Conservation (phyloP, 2,797 vertebrate species). For the Poecilia gillii region DNA sequence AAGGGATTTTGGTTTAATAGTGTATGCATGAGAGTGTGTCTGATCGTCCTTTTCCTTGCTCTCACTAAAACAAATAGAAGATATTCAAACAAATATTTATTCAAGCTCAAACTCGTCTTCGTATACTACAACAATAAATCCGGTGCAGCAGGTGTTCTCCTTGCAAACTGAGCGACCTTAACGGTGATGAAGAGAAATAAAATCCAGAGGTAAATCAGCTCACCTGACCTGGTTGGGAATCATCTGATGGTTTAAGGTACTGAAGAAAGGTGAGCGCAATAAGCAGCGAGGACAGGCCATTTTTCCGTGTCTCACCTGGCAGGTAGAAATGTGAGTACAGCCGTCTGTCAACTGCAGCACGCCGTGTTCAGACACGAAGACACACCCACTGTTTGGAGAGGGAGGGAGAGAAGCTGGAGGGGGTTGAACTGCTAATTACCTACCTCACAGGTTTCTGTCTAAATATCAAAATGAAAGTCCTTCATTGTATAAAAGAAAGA, state of each 20-base stretch:
- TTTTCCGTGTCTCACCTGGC: constrained; percentile 62
- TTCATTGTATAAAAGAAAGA: neutral
- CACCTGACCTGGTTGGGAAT: constrained; percentile 43
- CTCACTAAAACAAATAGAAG: constrained; percentile 12
- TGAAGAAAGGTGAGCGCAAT: neutral
- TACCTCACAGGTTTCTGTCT: constrained; percentile 15
- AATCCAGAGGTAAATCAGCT: constrained; percentile 25
- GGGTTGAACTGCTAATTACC: neutral
- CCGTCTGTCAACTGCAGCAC: constrained; percentile 60
- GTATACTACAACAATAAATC: neutral
- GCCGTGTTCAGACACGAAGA: constrained; percentile 73
- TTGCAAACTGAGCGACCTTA: constrained; percentile 1
- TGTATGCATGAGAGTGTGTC: neutral
- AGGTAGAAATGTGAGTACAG: constrained; percentile 58
- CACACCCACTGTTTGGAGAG: constrained; percentile 60
- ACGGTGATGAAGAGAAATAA: neutral
- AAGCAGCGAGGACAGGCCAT: constrained; percentile 20
- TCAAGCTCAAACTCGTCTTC: constrained; percentile 12
- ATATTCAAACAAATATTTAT: constrained; percentile 12
- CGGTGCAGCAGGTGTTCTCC: constrained; percentile 51
- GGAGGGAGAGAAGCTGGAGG: constrained; percentile 15
- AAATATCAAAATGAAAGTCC: constrained; percentile 12
- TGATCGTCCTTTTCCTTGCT: constrained; percentile 5
- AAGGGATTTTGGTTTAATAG: neutral
- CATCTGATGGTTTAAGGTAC: neutral